phyloP scores from a whole-genome alignment of 2,888 invertebrate genomes.

The Oegoconia quadripuncta region DNA sequence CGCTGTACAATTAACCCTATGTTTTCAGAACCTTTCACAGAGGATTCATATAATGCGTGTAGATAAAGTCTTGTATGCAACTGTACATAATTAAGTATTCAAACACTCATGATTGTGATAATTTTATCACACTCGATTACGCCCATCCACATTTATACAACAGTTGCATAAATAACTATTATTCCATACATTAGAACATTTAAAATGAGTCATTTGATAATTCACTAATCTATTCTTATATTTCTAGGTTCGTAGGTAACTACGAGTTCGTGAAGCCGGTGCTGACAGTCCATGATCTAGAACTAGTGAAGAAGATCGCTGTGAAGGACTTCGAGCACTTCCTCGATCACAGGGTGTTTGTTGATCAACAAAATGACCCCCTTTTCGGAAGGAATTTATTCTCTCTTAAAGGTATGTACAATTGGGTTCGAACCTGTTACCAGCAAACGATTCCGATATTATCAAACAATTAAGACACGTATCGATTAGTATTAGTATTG shows the following conservation, averaged over 20 bases:
- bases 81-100: too few species aligned
- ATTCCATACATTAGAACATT: neutral
- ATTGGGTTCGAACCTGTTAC: too few species aligned
- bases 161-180: too few species aligned
- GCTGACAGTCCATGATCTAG: conserved; percentile 67
- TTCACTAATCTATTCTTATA: neutral
- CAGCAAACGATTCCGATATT: neutral
- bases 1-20: too few species aligned
- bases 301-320: conserved; percentile 66
- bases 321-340: conserved; percentile 79
- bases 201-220: neutral
- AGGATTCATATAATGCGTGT: too few species aligned
- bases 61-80: too few species aligned
- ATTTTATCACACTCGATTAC: too few species aligned
- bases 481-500: too few species aligned
- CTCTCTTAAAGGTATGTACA: neutral
- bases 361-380: conserved; percentile 55
- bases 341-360: conserved; percentile 58
- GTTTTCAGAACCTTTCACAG: too few species aligned
- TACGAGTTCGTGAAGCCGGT: conserved; percentile 60
- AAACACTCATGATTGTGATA: too few species aligned
- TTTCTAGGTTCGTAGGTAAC: conserved; percentile 60
- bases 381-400: conserved; percentile 66
- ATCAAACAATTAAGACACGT: too few species aligned
- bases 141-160: too few species aligned